A percentile compares a stretch with the other conserved stretches of the same genome.
Conservation (phyloP, 1,140 invertebrate species). For the Cyclargus thomasi region DNA sequence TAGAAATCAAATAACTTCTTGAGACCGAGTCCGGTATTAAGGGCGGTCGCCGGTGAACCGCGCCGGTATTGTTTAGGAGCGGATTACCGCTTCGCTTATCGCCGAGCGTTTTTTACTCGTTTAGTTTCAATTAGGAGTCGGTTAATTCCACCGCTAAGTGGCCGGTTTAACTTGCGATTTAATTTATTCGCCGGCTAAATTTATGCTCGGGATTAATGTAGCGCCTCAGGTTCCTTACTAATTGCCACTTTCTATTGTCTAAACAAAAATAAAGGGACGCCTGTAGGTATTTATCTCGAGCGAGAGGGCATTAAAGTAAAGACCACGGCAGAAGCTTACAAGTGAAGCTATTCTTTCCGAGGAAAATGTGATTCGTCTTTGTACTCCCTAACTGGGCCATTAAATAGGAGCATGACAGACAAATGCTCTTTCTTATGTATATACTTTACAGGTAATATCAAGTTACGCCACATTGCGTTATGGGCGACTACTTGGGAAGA, state of each 20-base stretch:
- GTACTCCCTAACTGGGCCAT: background rate
- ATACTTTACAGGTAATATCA: background rate
- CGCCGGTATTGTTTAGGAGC: slow-evolving; percentile 55
- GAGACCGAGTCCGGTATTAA: slow-evolving; percentile 14
- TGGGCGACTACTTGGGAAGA: too few species aligned
- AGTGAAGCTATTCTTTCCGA: background rate
- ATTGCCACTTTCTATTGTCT: slow-evolving; percentile 54
- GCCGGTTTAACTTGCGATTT: slow-evolving; percentile 53
- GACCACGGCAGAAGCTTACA: background rate
- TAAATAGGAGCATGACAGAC: background rate
- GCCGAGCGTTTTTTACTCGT: slow-evolving; percentile 30
- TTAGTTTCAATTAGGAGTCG: slow-evolving; percentile 53
- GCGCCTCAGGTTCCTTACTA: slow-evolving; percentile 42
- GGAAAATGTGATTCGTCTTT: slow-evolving; percentile 1
- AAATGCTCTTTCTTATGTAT: background rate
- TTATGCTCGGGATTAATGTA: slow-evolving; percentile 57
- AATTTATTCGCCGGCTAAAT: slow-evolving; percentile 58
- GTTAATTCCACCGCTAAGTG: slow-evolving; percentile 59
- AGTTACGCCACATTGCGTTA: too few species aligned
- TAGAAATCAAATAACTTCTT: slow-evolving; percentile 15
- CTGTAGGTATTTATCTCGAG: slow-evolving; percentile 27
- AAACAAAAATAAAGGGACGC: slow-evolving; percentile 39
- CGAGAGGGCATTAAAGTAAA: background rate
- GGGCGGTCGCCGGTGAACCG: slow-evolving; percentile 18
- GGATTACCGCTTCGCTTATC: slow-evolving; percentile 56